Evolutionary conservation across 2,888 invertebrate genomes (phyloP), one percentile per base, ranked within the genome.

Genomic region (Euplagia quadripunctaria): DNA sequence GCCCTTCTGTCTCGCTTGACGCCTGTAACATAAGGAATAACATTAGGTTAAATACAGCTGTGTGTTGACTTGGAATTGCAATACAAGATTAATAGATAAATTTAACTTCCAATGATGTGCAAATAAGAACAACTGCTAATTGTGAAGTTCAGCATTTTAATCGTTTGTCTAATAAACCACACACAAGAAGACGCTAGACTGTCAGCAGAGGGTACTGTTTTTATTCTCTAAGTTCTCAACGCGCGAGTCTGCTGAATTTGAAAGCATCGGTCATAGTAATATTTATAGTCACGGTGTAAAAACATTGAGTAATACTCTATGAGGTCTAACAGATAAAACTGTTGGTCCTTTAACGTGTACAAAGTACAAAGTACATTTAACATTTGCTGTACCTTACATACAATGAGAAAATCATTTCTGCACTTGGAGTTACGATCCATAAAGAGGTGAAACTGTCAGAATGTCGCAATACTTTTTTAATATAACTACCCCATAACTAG

Each of bases 1-100:
- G 84, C 87, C 84, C 87, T 84, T 83, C 84, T 79, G 84, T 84
- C 86, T 85, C 79, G 76, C 76, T 76, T 82, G 81, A 82, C 81
- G 78, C 73, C 74, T 85, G 80, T 66, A 75, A 79, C 73, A 80
- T 72, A 75, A 78, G 43, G 55, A 82, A 75, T 77, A 80, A 75
- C 79, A 78, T 82, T 78, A 77, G 70, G 70, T 77, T 69, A 73
- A 71, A 75, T n/a, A 72, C 78, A 75, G 75, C 72, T 82, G 78
- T 75, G 51, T 51, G 73, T 58, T 68, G 64, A n/a, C 31, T 69
- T 43, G 70, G 51, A 31, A 12, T 61, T 58, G 68, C 66, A 14
- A 12, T 43, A 55, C 17, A 31, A 69, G 61, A 61, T 46, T 69
- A 49, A 69, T 68, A 17, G 31, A n/a, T 20, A 20, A 12, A 61